These are phyloP conservation scores for Aphaenogaster floridana DNA, from an alignment of 1,140 invertebrate genomes.

Conservation along the genomic window DNA sequence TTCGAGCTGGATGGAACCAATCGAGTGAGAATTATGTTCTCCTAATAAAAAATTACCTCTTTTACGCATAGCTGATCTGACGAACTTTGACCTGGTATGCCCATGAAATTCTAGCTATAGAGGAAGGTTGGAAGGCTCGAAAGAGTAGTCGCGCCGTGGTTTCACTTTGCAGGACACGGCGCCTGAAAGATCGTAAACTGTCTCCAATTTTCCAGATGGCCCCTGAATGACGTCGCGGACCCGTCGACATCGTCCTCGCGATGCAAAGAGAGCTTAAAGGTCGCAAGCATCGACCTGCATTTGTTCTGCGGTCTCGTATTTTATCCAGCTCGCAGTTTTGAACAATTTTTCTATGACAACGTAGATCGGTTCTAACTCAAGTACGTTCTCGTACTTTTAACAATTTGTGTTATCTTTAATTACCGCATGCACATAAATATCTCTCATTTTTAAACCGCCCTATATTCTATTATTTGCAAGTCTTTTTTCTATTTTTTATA, in stretches of 20 bases:
- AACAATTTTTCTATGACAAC: neutral
- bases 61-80: neutral
- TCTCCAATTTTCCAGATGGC: slow-evolving; percentile 84
- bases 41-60: neutral
- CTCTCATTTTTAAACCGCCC: neutral
- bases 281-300: slow-evolving; percentile 13
- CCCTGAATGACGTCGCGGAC: slow-evolving; percentile 64
- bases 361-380: neutral
- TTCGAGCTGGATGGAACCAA: neutral
- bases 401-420: neutral
- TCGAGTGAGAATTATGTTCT: neutral
- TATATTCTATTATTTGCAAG: neutral
- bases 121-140: slow-evolving; percentile 52
- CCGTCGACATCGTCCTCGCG: slow-evolving; percentile 60
- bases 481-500: neutral
- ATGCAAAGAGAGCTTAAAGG: slow-evolving; percentile 15
- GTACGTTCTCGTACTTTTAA: neutral
- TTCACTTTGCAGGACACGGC: slow-evolving; percentile 79
- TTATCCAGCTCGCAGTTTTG: neutral
- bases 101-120: slow-evolving; percentile 26
- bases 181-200: slow-evolving; percentile 82
- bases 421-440: neutral
- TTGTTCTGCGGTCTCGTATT: slow-evolving; percentile 9
- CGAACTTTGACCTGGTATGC: neutral
- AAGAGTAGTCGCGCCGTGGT: slow-evolving; percentile 75